A percentile compares a stretch with the other conserved stretches of the same genome.
Evolutionary conservation across 2,797 vertebrate genomes (phyloP).

Genomic region (Crocodylus rhombifer): DNA sequence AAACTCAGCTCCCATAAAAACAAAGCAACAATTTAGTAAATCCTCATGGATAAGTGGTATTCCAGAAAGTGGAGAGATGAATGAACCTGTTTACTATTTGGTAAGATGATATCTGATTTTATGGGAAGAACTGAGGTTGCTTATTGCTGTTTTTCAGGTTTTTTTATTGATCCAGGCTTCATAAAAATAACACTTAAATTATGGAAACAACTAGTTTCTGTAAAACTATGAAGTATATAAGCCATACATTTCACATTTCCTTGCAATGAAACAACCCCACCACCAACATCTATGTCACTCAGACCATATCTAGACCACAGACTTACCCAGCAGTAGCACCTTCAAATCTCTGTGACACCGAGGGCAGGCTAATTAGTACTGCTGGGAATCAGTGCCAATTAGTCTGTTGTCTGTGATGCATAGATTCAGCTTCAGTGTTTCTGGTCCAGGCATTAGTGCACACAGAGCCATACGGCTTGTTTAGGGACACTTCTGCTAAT

Average conservation of each 20-base stretch:
- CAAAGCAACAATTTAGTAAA: slow-evolving; percentile 67
- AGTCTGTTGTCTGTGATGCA: no score
- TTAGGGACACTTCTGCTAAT: no score
- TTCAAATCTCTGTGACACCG: no score
- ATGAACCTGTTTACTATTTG: slow-evolving; percentile 52
- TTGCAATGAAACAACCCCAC: neutral
- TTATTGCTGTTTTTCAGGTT: slow-evolving; percentile 57
- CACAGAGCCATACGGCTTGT: no score
- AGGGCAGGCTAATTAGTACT: no score
- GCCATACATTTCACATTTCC: slow-evolving; percentile 18
- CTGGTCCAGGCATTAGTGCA: no score
- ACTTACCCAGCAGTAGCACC: no score
- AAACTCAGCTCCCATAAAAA: slow-evolving; percentile 44
- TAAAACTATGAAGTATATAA: slow-evolving; percentile 29
- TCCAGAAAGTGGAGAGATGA: slow-evolving; percentile 31
- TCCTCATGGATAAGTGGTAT: slow-evolving; percentile 54
- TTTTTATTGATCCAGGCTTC: slow-evolving; percentile 52
- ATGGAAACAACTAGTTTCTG: slow-evolving; percentile 25
- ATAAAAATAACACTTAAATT: slow-evolving; percentile 35
- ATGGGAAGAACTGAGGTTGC: slow-evolving; percentile 47
- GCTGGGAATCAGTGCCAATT: no score
- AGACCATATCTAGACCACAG: no score
- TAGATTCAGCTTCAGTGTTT: no score
- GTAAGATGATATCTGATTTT: slow-evolving; percentile 51
- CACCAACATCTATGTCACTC: neutral